Evolutionary conservation across 2,797 vertebrate species (phyloP), one percentile per base, ranked within the genome.

Genomic region (Myripristis murdjan): DNA sequence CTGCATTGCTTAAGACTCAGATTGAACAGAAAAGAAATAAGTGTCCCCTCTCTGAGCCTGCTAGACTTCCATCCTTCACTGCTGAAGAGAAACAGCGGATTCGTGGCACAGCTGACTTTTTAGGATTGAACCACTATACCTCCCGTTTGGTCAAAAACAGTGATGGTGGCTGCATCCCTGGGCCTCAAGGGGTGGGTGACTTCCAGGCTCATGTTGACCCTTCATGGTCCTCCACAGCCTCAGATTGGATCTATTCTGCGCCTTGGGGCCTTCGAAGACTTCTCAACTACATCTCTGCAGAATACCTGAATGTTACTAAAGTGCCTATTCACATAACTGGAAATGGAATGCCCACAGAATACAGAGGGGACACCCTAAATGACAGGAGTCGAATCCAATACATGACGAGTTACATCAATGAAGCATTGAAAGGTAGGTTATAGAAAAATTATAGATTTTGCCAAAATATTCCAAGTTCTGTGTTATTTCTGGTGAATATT

Each of bases 91-190:
- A 94, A 65, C 59, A 87, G 54, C 88, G 93, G 73, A 91, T 99
- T 44, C 89, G 54, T 59, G 96, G 96, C 43, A 96, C 97, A 1
- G 95, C 97, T 8, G 98, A 98, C 76, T 98, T 98, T 82, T 95
- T 99, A 37, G 97, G 97, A 37, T 92, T 99, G 52, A 98, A 96
- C 73, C 97, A 99, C 81, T 97, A 97, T 55, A 98, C 96, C 0
- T 95, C 97, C 23, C 87, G 77, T 31, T 73, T 97, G 71, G 78
- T 98, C 72, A 96, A 73, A 51, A 69, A 76, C 0, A 85, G 46
- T 14, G 9, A 66, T 0, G 82, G 85, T 15, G 89, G 64, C 37
- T 99, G 98, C 64, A 20, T 2, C 2, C 71, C 94, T 5, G 91
- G 88, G 67, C 96, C 95, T 0, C 64, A 95, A 5, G 88, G 78